Evolutionary conservation across 2,113 vertebrate genomes (phyloP).

Genomic region (Oreocharis arfaki): DNA sequence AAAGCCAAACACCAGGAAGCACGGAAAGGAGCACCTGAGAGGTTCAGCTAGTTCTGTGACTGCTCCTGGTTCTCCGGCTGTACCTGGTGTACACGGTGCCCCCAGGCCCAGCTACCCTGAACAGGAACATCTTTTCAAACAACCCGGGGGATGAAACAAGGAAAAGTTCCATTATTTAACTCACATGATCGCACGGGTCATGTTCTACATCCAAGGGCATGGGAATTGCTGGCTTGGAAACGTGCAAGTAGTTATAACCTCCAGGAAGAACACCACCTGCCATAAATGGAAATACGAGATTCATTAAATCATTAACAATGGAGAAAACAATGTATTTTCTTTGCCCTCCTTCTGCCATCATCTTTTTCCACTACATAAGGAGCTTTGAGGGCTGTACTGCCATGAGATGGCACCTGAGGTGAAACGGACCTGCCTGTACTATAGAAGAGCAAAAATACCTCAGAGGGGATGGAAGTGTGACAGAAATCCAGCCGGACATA

Average conservation of each 20-base stretch:
- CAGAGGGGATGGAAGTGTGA: neutral
- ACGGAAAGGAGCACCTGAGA: neutral
- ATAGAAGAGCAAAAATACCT: neutral
- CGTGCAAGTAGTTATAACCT: slow-evolving; percentile 82
- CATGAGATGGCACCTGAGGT: neutral
- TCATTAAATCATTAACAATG: neutral
- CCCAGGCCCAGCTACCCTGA: neutral
- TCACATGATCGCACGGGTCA: slow-evolving; percentile 66
- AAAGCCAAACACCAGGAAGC: neutral
- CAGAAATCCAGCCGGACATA: slow-evolving; percentile 34
- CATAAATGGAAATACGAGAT: neutral
- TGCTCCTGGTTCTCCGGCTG: neutral
- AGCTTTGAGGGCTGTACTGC: neutral
- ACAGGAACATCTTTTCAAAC: neutral
- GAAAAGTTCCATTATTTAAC: slow-evolving; percentile 27
- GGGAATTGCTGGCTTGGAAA: slow-evolving; percentile 76
- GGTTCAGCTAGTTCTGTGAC: neutral
- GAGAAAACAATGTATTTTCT: neutral
- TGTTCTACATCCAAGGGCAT: slow-evolving; percentile 37
- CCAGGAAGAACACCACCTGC: slow-evolving; percentile 87
- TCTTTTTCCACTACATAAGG: neutral
- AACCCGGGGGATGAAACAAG: neutral
- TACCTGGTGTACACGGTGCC: accelerated
- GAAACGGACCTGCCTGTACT: neutral
- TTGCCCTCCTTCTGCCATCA: neutral